Percentiles rank a stretch among this genome's conserved stretches.
These are phyloP conservation scores for Helicoverpa armigera DNA, from an alignment of 1,140 invertebrate genomes.

Conservation along the genomic window DNA sequence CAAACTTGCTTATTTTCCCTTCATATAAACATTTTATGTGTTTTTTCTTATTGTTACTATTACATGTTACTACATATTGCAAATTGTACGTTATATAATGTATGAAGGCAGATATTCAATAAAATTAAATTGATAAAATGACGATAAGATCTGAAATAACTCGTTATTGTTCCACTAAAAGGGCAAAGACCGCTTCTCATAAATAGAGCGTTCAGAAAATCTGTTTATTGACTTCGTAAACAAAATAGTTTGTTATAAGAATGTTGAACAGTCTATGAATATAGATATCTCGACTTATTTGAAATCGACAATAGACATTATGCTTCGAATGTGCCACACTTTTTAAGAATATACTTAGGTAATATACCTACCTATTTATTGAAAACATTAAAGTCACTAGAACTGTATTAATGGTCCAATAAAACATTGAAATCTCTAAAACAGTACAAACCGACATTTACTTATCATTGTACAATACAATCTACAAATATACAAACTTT, in stretches of 20 bases:
- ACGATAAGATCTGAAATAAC: no score
- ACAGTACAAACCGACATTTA: slow-evolving; percentile 64
- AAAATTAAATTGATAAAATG: no score
- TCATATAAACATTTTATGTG: slow-evolving; percentile 44
- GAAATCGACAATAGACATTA: neutral
- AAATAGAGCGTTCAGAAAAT: no score
- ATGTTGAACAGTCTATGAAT: no score
- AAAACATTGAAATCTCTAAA: slow-evolving; percentile 59
- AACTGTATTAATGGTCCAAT: slow-evolving; percentile 47
- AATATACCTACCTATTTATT: slow-evolving; percentile 26
- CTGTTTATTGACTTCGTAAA: no score
- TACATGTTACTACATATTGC: neutral
- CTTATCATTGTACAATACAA: slow-evolving; percentile 81
- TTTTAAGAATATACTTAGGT: neutral
- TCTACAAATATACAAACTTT: slow-evolving; percentile 86
- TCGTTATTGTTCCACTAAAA: no score
- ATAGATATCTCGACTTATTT: neutral
- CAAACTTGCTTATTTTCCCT: slow-evolving; percentile 48
- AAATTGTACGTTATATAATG: neutral
- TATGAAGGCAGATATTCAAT: no score
- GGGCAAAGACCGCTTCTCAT: no score
- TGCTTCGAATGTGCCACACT: neutral
- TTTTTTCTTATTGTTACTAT: slow-evolving; percentile 14
- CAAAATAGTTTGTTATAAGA: no score
- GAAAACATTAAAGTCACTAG: neutral